phyloP scores from a whole-genome alignment of 2,888 invertebrate species.

The Limnephilus auricula region DNA sequence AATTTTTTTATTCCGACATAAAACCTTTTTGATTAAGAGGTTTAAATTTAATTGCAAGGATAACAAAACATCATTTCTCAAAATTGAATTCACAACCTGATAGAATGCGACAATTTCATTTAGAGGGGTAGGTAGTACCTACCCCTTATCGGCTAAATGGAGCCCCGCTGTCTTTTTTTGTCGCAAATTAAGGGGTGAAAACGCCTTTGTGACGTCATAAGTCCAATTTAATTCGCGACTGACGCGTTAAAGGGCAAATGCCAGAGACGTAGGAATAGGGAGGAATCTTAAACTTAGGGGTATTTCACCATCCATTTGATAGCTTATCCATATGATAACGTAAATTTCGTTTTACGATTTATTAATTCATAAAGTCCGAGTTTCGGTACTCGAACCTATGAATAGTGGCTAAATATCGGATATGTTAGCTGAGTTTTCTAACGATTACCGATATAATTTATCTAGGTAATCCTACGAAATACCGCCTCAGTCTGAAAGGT shows the following conservation, averaged over 20 bases:
- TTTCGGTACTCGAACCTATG: too few relatives aligned
- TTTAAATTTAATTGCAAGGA: not conserved
- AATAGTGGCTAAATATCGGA: too few relatives aligned
- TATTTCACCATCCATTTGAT: too few relatives aligned
- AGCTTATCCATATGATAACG: too few relatives aligned
- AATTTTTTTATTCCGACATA: too few relatives aligned
- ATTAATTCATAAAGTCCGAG: too few relatives aligned
- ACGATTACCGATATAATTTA: too few relatives aligned
- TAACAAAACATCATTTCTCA: not conserved
- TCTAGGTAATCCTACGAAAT: too few relatives aligned
- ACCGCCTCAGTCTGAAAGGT: too few relatives aligned
- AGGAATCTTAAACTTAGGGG: not conserved
- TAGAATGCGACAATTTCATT: conserved; percentile 67
- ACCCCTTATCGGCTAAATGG: conserved; percentile 51
- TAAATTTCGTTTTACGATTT: too few relatives aligned
- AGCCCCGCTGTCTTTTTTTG: conserved; percentile 66
- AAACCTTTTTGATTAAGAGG: not conserved
- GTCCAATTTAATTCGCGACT: conserved; percentile 65
- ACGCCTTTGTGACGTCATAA: conserved; percentile 66
- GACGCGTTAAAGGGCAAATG: conserved; percentile 69
- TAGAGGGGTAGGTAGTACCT: conserved; percentile 68
- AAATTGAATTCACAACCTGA: not conserved
- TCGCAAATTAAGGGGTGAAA: conserved; percentile 65
- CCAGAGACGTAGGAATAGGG: not conserved
- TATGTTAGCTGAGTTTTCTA: too few relatives aligned